Conservation (phyloP, 2,797 vertebrate species). For the Loriculus beryllinus region DNA sequence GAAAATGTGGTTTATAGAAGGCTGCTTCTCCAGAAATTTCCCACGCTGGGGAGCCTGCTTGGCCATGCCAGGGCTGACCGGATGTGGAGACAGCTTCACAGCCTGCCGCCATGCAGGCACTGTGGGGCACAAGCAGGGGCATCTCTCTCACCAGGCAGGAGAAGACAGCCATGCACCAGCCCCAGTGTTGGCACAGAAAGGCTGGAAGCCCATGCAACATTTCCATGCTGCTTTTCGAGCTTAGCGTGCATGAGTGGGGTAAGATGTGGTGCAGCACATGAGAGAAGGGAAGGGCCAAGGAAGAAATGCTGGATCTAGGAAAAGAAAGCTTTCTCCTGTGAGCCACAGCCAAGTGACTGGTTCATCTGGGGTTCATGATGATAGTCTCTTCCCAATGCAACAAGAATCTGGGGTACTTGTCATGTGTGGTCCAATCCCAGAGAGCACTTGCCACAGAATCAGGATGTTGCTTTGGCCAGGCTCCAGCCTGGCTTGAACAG, state of each 20-base stretch:
- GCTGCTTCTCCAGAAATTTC: conserved; percentile 54
- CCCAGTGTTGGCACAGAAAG: background rate
- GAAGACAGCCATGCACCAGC: background rate
- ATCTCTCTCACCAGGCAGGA: background rate
- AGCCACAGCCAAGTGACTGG: background rate
- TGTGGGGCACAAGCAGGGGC: background rate
- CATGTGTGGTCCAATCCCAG: background rate
- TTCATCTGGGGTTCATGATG: background rate
- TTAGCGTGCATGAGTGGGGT: background rate
- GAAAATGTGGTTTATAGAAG: conserved; percentile 57
- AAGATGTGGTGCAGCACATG: background rate
- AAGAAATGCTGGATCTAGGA: background rate
- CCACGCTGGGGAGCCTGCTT: conserved; percentile 42
- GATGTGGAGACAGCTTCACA: background rate
- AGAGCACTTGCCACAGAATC: conserved; percentile 27
- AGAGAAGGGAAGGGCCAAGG: background rate
- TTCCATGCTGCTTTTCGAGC: background rate
- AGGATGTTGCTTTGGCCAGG: conserved; percentile 38
- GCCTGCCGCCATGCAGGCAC: rapidly evolving
- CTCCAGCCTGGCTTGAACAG: background rate
- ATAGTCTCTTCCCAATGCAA: background rate
- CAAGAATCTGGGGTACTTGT: conserved; percentile 13
- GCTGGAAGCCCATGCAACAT: background rate
- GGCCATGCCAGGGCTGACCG: background rate
- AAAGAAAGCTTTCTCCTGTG: conserved; percentile 27